These are phyloP conservation scores for Callospermophilus lateralis DNA, from an alignment of 2,113 vertebrate genomes.

Conservation along the genomic window DNA sequence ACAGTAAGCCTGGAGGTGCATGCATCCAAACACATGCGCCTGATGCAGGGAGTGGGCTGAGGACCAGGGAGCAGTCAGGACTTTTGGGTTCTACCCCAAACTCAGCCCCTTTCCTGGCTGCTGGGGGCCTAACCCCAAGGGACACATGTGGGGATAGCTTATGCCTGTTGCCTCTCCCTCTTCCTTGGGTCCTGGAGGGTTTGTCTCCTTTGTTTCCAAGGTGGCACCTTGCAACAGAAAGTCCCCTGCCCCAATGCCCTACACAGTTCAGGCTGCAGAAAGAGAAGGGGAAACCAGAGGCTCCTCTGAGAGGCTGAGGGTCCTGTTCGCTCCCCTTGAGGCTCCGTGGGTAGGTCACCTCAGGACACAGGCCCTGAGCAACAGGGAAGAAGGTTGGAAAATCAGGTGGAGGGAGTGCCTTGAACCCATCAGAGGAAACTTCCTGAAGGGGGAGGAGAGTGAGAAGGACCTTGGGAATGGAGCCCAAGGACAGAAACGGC, in stretches of 20 bases:
- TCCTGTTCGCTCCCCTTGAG: neutral
- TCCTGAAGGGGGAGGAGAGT: neutral
- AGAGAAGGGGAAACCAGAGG: neutral
- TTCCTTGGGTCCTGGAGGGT: neutral
- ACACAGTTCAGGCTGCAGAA: neutral
- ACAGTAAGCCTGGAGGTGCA: neutral
- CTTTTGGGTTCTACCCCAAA: neutral
- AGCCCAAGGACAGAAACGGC: neutral
- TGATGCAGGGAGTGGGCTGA: neutral
- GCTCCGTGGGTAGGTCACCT: neutral
- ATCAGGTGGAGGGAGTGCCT: neutral
- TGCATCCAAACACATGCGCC: neutral
- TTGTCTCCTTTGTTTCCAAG: neutral
- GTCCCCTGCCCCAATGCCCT: accelerated
- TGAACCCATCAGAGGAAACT: slow-evolving; percentile 1
- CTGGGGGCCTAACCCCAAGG: neutral
- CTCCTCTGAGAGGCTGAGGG: neutral
- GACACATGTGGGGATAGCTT: neutral
- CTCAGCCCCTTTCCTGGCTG: neutral
- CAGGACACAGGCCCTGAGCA: neutral
- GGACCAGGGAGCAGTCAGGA: neutral
- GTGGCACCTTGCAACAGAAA: neutral
- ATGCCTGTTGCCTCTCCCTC: neutral
- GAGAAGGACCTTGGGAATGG: slow-evolving; percentile 18
- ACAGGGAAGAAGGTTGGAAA: neutral